Base-by-base conservation (phyloP, 2,888 invertebrate genomes). In the Cataglyphis altisquamis region DNA sequence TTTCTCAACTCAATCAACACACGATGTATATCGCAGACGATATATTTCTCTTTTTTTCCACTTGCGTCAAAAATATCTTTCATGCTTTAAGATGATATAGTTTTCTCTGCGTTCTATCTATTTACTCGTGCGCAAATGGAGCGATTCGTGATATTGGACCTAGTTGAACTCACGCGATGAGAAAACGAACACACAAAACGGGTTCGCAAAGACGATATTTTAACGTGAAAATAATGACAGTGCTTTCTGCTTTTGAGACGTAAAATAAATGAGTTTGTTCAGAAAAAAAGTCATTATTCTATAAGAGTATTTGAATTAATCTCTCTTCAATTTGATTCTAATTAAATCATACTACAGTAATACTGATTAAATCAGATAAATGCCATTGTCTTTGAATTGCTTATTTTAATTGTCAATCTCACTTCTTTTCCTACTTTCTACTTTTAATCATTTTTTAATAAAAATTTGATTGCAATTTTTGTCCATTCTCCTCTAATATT, bases 81-180 rank as follows among this genome's bases (percentile, higher is more conserved):
- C 39, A 29, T 66, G 55, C n/a, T 36, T 57, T 36, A 55, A n/a
- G 68, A 32, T 48, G 32, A 12, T n/a, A 32, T 18, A 29, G 68
- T 52, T 48, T 52, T 32, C 70, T 36, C 15, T 55, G 15, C n/a
- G 25, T 21, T 29, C 21, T 29, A 39, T 66, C 66, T 74, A 48
- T 80, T 70, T 60, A 60, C 70, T 70, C 36, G 78, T 45, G 78
- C 25, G 68, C 78, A 60, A 80, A 60, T 80, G 57, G 32, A 68
- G 45, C 68, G 45, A 80, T 80, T 60, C 32, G 78, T 25, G 60
- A 68, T 80, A 80, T 68, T 70, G 32, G 36, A 45, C 36, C 70
- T 68, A 25, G 70, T n/a, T 32, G n/a, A 60, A 45, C 57, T 45
- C 57, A 68, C 68, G 78, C 68, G 57, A 66, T n/a, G n/a, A 45